Conservation (phyloP, 2,888 invertebrate genomes). For the Plagodis dolabraria region DNA sequence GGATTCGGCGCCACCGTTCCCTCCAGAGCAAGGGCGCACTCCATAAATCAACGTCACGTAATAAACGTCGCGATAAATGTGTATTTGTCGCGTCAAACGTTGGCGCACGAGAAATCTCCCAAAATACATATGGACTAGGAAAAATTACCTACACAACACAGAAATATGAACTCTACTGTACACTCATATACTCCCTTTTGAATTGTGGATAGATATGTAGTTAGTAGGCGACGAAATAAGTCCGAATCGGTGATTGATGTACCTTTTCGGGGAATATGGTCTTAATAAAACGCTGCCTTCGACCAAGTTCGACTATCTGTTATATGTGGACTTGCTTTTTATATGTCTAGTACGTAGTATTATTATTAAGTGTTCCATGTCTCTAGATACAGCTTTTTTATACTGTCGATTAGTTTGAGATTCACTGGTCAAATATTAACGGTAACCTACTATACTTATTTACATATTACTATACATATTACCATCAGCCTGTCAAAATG, state of each 20-base stretch:
- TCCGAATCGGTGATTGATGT: conserved; percentile 49
- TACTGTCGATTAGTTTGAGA: too few species aligned
- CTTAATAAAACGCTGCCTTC: conserved; percentile 35
- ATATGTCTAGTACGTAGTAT: too few species aligned
- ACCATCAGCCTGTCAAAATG: too few species aligned
- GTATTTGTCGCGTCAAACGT: conserved; percentile 61
- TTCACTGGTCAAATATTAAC: too few species aligned
- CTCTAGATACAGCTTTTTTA: too few species aligned
- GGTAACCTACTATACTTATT: too few species aligned
- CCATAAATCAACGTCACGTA: conserved; percentile 60
- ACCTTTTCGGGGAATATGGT: conserved; percentile 16
- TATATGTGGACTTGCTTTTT: too few species aligned
- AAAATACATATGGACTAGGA: conserved; percentile 33
- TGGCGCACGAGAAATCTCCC: conserved; percentile 41
- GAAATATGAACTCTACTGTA: conserved; percentile 14
- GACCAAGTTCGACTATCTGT: neutral
- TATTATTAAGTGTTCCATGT: too few species aligned
- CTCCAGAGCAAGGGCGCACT: conserved; percentile 38
- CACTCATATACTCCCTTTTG: conserved; percentile 1
- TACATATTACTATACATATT: too few species aligned
- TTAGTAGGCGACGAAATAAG: conserved; percentile 44
- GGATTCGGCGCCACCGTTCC: conserved; percentile 9
- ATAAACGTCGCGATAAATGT: conserved; percentile 63
- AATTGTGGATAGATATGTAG: conserved; percentile 6
- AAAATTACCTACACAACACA: conserved; percentile 20